Evolutionary conservation across 2,797 vertebrate genomes (phyloP).

Genomic region (Leucoraja ocellata): DNA sequence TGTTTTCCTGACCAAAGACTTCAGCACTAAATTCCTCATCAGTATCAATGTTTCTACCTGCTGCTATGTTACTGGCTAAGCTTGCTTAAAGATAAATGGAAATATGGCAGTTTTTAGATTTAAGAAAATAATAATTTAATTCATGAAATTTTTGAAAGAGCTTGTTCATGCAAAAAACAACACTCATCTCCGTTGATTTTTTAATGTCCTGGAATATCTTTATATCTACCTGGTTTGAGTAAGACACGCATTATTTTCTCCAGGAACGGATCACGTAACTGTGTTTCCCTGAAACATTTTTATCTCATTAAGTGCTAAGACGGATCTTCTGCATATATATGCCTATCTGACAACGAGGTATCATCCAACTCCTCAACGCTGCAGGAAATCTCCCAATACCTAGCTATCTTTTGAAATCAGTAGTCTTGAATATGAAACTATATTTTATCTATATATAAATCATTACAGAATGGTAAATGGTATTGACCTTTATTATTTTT

Average conservation of each 20-base stretch:
- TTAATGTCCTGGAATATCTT: not conserved
- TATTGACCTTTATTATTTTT: constrained; percentile 15
- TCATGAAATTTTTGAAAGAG: not conserved
- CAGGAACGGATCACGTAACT: not conserved
- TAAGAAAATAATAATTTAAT: not conserved
- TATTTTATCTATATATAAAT: not conserved
- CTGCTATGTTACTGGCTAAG: not conserved
- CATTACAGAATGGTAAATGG: not conserved
- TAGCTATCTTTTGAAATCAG: constrained; percentile 1
- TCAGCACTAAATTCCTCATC: not conserved
- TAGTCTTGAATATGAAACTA: not conserved
- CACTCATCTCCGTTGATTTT: not conserved
- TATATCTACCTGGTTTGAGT: not conserved
- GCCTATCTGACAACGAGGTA: not conserved
- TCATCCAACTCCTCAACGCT: not conserved
- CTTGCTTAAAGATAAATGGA: not conserved
- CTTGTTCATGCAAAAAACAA: not conserved
- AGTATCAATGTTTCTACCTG: not conserved
- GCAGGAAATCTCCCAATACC: not conserved
- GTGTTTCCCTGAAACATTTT: not conserved
- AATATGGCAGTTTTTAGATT: not conserved
- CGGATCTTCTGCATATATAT: not conserved
- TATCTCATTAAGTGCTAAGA: not conserved
- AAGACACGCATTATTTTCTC: not conserved
- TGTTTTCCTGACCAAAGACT: not conserved